Percentiles rank a stretch among this genome's conserved stretches.
These are phyloP conservation scores for Alethe diademata DNA, from an alignment of 2,113 vertebrate genomes.

Conservation along the genomic window DNA sequence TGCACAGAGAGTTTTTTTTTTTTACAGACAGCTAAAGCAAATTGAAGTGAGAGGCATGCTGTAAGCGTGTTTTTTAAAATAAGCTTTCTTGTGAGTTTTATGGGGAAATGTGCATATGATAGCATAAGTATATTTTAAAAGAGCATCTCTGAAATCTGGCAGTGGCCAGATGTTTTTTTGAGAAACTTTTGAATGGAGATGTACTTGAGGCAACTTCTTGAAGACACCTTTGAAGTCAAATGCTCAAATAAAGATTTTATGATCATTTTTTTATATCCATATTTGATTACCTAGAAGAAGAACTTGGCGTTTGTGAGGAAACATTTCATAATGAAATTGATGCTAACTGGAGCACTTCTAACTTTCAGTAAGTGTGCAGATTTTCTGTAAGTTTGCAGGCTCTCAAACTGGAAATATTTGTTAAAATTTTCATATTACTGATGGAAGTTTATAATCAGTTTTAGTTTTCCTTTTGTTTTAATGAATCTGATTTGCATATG, in stretches of 20 bases:
- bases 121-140: background rate
- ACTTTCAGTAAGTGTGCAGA: background rate
- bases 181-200: background rate
- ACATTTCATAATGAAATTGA: background rate
- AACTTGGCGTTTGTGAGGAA: background rate
- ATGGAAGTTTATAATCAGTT: background rate
- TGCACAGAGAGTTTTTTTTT: background rate
- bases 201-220: background rate
- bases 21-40: background rate
- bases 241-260: background rate
- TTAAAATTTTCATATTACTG: background rate
- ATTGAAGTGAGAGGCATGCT: background rate
- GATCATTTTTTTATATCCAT: background rate
- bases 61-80: background rate
- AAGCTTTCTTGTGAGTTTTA: constrained; percentile 15
- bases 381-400: background rate
- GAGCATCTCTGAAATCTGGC: background rate
- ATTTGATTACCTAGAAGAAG: background rate
- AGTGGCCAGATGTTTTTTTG: background rate
- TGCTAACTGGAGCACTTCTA: background rate
- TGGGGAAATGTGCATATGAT: background rate
- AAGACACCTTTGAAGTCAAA: background rate
- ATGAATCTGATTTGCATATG: background rate
- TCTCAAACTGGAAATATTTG: background rate
- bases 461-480: background rate